Percentiles rank a stretch among this genome's conserved stretches.
Conservation (phyloP, 2,113 vertebrate genomes). For the Empidonax alnorum region DNA sequence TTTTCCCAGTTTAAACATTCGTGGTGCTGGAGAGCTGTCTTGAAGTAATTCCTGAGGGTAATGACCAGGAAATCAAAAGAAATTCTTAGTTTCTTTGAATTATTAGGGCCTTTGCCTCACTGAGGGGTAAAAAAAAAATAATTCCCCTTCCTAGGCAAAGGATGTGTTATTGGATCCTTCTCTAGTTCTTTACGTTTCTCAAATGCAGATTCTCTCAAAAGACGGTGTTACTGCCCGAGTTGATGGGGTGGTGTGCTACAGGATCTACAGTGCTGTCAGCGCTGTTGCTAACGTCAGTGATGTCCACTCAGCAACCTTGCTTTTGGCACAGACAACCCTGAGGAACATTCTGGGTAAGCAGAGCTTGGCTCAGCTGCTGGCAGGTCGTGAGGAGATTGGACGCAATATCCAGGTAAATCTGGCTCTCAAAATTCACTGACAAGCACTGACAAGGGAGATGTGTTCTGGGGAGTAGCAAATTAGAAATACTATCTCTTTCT, state of each 20-base stretch:
- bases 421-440: background rate
- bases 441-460: background rate
- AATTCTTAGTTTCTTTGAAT: background rate
- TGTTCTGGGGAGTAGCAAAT: background rate
- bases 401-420: slow-evolving; percentile 87
- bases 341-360: slow-evolving; percentile 90
- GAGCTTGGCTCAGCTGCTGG: slow-evolving; percentile 90
- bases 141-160: background rate
- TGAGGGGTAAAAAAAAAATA: background rate
- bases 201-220: slow-evolving; percentile 86
- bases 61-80: background rate
- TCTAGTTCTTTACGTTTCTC: background rate
- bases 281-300: slow-evolving; percentile 90
- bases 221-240: slow-evolving; percentile 90
- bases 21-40: background rate
- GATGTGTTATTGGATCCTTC: background rate
- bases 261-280: slow-evolving; percentile 87
- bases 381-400: slow-evolving; percentile 87
- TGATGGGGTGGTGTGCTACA: slow-evolving; percentile 90
- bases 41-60: background rate
- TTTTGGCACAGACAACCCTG: slow-evolving; percentile 90
- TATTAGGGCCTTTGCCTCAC: background rate
- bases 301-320: slow-evolving; percentile 85
- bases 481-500: background rate
- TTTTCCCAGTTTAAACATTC: background rate